phyloP scores from a whole-genome alignment of 2,797 vertebrate species.

The Muscicapa striata region DNA sequence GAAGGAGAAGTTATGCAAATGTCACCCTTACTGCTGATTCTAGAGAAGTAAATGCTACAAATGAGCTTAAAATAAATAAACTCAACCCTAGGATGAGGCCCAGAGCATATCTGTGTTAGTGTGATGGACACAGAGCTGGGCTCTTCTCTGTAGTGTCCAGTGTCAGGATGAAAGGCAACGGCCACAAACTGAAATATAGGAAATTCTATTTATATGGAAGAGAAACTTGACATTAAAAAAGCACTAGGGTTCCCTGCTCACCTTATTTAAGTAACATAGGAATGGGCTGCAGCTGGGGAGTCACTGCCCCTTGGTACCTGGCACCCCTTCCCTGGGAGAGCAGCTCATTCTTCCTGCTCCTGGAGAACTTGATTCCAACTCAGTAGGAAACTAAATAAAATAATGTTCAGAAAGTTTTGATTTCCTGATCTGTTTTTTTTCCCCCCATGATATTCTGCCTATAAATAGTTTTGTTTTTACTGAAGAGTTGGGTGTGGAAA shows the following conservation, averaged over 20 bases:
- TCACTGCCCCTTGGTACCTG: neutral
- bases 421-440: neutral
- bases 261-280: neutral
- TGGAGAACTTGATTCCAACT: neutral
- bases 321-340: neutral
- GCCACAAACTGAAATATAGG: neutral
- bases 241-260: neutral
- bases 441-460: neutral
- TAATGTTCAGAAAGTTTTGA: neutral
- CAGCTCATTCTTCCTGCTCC: neutral
- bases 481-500: neutral
- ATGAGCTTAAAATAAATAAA: neutral
- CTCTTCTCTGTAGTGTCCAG: neutral
- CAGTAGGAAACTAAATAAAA: neutral
- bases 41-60: conserved; percentile 5
- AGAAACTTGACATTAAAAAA: neutral
- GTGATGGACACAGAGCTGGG: neutral
- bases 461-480: neutral
- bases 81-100: neutral
- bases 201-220: neutral
- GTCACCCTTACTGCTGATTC: neutral
- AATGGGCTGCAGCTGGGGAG: neutral
- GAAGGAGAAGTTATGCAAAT: neutral
- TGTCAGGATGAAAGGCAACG: neutral
- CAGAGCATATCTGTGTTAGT: neutral